Conservation (phyloP, 2,113 vertebrate genomes). For the Lepisosteus osseus region DNA sequence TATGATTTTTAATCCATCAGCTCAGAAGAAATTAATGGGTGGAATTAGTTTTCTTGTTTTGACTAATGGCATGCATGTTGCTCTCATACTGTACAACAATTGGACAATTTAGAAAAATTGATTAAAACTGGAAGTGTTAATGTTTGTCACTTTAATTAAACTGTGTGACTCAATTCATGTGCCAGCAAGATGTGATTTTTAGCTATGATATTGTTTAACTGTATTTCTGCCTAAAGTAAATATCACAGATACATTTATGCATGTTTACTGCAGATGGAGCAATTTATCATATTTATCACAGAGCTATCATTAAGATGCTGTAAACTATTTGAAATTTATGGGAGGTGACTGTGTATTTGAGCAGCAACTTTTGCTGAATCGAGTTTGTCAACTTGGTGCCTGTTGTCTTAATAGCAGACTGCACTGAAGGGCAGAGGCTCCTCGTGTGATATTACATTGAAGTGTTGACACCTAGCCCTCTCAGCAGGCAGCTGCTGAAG, state of each 20-base stretch:
- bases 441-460: constrained; percentile 7
- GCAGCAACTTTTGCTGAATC: constrained; percentile 7
- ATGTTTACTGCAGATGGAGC: constrained; percentile 42
- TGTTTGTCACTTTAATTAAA: too few relatives aligned
- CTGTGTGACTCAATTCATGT: too few relatives aligned
- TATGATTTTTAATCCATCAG: too few relatives aligned
- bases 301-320: not conserved
- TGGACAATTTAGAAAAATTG: too few relatives aligned
- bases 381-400: constrained; percentile 23
- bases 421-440: constrained; percentile 12
- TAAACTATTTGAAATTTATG: constrained; percentile 40
- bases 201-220: too few relatives aligned
- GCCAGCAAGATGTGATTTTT: too few relatives aligned
- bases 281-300: constrained; percentile 27
- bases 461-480: constrained; percentile 8
- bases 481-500: constrained; percentile 1
- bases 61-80: too few relatives aligned
- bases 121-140: too few relatives aligned
- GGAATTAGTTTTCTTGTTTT: too few relatives aligned
- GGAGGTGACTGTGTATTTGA: constrained; percentile 24
- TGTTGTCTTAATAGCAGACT: constrained; percentile 6
- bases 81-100: too few relatives aligned
- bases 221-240: constrained; percentile 33
- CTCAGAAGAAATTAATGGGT: too few relatives aligned
- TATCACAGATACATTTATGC: constrained; percentile 34